Evolutionary conservation across 1,140 invertebrate genomes (phyloP), one percentile per base, ranked within the genome.

Genomic region (Diorhabda carinulata): DNA sequence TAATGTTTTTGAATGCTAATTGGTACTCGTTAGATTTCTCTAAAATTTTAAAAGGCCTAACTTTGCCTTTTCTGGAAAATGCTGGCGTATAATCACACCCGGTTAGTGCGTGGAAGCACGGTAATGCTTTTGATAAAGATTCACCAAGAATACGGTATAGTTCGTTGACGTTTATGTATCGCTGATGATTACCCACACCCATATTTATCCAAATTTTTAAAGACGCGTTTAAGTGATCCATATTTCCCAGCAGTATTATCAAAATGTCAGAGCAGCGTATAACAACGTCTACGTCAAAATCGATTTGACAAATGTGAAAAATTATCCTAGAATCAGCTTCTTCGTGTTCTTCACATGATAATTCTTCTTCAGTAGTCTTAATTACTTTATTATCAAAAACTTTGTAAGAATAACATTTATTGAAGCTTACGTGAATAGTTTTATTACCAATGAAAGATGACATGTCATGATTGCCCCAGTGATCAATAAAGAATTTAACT

Each of bases 281-380:
- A 43, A 68, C 66, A 66, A 73, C 70, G 61, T 64, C 67, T 69
- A 69, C 70, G 45, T 74, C 72, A 43, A n/a, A 61, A 57, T 74
- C 67, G 4, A 72, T 66, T 58, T 70, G 70, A 67, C 72, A 74
- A 72, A 74, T 72, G 56, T 72, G 73, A 59, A n/a, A n/a, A n/a
- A n/a, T n/a, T n/a, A n/a, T n/a, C n/a, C n/a, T n/a, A n/a, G n/a
- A 70, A 52, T 72, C 71, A 66, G 68, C 73, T 72, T 74, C 68
- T 72, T 74, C 70, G 52, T 74, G 73, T 68, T n/a, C n/a, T n/a
- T 72, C 70, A 66, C 73, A 74, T 59, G 61, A 61, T 3, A 74
- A 62, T 45, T 74, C 70, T 57, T 72, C 61, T 57, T 72, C 68
- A 42, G 72, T 70, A 2, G 60, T 45, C 68, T 57, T 74, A 71